Conservation (phyloP, 2,113 vertebrate genomes). For the Mystacornis crossleyi region DNA sequence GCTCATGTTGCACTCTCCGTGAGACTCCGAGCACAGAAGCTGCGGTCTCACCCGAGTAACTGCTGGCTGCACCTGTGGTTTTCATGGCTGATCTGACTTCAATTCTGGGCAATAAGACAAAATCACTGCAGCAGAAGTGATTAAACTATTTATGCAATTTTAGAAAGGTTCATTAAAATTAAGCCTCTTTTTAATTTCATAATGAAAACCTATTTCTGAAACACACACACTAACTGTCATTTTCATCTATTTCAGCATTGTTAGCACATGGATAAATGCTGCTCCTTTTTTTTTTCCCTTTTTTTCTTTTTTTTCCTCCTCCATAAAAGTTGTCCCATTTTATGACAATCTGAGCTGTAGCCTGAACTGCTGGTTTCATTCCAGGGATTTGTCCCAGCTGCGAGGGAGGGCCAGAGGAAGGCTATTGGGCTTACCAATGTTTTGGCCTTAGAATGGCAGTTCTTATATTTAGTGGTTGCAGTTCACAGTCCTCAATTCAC, state of each 20-base stretch:
- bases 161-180: not conserved
- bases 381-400: not conserved
- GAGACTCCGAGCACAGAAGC: rapidly evolving
- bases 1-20: rapidly evolving
- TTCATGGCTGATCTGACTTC: not conserved
- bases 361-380: not conserved
- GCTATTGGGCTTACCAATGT: not conserved
- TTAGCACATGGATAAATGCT: not conserved
- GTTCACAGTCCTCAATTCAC: not conserved
- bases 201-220: not conserved
- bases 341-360: not conserved
- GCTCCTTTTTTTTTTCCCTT: not conserved
- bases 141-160: not conserved
- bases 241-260: not conserved
- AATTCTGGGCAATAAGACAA: not conserved
- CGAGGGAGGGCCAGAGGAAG: rapidly evolving
- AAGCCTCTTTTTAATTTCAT: not conserved
- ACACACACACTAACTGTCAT: not conserved
- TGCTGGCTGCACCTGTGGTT: not conserved
- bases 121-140: not conserved
- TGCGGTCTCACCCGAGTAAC: rapidly evolving
- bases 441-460: not conserved
- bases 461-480: not conserved
- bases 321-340: not conserved
- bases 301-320: rapidly evolving